Base-by-base conservation (phyloP, 2,888 invertebrate species). In the Cheilosia urbana region DNA sequence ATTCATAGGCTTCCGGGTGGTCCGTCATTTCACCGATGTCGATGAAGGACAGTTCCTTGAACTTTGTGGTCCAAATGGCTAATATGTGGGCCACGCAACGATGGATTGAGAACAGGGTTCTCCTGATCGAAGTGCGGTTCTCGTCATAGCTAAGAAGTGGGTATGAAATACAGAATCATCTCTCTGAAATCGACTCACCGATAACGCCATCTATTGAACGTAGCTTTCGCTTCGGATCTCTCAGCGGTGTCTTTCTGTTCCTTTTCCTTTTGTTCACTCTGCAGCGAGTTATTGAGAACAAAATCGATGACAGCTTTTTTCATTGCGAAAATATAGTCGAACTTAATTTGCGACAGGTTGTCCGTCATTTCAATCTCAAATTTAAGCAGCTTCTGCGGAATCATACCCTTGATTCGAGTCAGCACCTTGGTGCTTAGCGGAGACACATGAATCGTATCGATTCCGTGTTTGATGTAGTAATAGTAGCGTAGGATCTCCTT, bases 231-330 rank as follows among this genome's bases (percentile, higher is more conserved):
- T 91, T 96, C 95, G 88, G 92, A 90, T 89, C 95, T 93, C 17
- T 91, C 92, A 0, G 87, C 24, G 0, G 91, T 91, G 3, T 90
- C 40, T 15, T 87, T 87, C 11, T 83, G n/a, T 19, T 75, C 71
- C 3, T 87, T 77, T 30, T 87, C 85, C 45, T 88, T 89, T n/a
- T 87, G 69, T 17, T 89, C 83, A 55, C 88, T 88, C 40, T 88
- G 85, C 42, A 93, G 93, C 0, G 96, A 96, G 92, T 97, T 96
- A 89, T 96, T 95, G 4, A 98, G 93, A 0, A 98, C 97, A 91
- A 97, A 98, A 92, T 98, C 98, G 0, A 98, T 96, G 66, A 97
- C 96, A 0, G 98, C 96, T 90, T 97, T 98, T 90, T 98, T 98
- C 90, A 98, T 96, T 84, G 96, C 96, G 91, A 96, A 94, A 90